Evolutionary conservation across 2,797 vertebrate species (phyloP).

Genomic region (Mormyrops boulengeri): DNA sequence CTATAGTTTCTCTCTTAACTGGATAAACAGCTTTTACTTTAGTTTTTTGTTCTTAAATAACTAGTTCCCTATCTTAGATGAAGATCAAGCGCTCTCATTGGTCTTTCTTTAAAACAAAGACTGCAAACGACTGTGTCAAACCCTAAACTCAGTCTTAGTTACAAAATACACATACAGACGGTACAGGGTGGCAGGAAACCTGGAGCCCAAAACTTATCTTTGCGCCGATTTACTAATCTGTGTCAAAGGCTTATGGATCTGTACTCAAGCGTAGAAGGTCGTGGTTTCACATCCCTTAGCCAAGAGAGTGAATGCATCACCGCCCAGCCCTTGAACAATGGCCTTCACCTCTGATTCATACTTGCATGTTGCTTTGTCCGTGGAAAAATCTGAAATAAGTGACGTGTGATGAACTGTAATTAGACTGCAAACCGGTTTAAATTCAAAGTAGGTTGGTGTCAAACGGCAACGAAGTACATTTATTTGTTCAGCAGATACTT

Average conservation of each 20-base stretch:
- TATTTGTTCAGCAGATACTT: background rate
- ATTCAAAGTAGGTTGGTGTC: background rate
- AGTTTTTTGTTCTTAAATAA: background rate
- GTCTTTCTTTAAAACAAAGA: background rate
- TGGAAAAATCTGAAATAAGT: background rate
- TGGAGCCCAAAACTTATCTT: background rate
- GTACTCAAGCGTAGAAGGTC: background rate
- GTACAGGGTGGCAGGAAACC: background rate
- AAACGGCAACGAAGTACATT: background rate
- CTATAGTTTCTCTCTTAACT: background rate
- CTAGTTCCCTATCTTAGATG: background rate
- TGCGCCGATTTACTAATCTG: background rate
- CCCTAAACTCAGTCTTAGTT: background rate
- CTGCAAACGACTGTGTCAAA: background rate
- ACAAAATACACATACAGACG: background rate
- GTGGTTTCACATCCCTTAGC: background rate
- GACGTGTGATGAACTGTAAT: background rate
- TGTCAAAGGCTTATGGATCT: background rate
- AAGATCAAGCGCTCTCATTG: background rate
- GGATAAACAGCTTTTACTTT: background rate
- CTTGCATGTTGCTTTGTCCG: background rate
- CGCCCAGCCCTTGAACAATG: background rate
- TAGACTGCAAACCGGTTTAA: background rate
- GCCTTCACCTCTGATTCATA: background rate
- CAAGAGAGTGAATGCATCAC: background rate